These are phyloP conservation scores for Anorthoa munda DNA, from an alignment of 2,888 invertebrate species.

Conservation along the genomic window DNA sequence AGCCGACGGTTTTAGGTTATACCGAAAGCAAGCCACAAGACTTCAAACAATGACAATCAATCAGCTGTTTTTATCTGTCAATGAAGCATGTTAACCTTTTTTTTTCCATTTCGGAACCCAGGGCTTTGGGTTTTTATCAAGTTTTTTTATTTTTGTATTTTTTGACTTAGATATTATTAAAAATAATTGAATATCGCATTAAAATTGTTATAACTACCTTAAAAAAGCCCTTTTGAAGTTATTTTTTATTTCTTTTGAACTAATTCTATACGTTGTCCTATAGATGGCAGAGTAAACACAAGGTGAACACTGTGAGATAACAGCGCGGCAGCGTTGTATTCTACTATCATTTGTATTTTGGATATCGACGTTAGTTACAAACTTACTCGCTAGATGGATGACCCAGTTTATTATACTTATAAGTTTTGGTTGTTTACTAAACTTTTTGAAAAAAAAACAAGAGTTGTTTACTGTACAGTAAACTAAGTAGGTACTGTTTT, in stretches of 20 bases:
- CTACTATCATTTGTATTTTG: too few relatives aligned
- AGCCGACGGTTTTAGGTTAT: constrained; percentile 71
- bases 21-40: constrained; percentile 34
- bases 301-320: background rate
- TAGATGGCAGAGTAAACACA: constrained; percentile 39
- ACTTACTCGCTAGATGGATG: constrained; percentile 25
- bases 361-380: background rate
- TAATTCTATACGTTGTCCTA: too few relatives aligned
- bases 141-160: background rate
- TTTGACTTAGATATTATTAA: background rate
- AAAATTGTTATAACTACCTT: too few relatives aligned
- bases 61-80: constrained; percentile 52
- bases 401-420: too few relatives aligned
- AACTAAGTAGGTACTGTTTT: too few relatives aligned
- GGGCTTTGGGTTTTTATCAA: constrained; percentile 9
- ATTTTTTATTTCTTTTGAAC: background rate
- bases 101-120: background rate
- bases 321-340: too few relatives aligned
- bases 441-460: too few relatives aligned
- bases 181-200: background rate
- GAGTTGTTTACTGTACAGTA: too few relatives aligned
- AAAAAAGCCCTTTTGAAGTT: too few relatives aligned
- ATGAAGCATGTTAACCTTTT: background rate
- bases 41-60: constrained; percentile 49
- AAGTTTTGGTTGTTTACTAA: too few relatives aligned